phyloP scores from a whole-genome alignment of 1,140 invertebrate genomes.

The Heterodera carotae region DNA sequence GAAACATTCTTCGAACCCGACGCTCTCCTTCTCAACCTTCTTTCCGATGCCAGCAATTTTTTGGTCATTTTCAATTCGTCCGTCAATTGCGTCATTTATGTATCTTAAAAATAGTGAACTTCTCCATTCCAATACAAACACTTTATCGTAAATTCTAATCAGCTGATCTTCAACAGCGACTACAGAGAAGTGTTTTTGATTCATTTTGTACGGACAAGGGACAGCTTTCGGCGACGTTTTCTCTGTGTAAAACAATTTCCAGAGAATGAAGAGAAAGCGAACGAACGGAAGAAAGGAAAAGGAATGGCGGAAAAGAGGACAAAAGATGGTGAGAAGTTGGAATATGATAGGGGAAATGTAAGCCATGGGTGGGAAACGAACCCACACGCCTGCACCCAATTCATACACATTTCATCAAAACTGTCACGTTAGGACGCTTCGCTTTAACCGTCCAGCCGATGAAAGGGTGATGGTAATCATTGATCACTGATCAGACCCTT shows the following conservation, averaged over 20 bases:
- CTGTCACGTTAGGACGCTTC: too few species aligned
- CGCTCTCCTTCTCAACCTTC: slow-evolving; percentile 58
- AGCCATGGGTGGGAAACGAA: too few species aligned
- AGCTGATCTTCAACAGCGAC: slow-evolving; percentile 60
- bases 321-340: background rate
- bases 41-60: slow-evolving; percentile 62
- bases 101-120: too few species aligned
- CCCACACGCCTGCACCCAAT: too few species aligned
- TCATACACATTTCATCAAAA: too few species aligned
- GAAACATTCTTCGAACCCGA: slow-evolving; percentile 64
- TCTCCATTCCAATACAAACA: background rate
- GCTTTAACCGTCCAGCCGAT: too few species aligned
- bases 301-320: background rate
- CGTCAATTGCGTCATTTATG: slow-evolving; percentile 62
- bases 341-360: too few species aligned
- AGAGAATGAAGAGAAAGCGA: background rate
- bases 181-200: slow-evolving; percentile 60
- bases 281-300: slow-evolving; percentile 13
- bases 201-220: slow-evolving; percentile 23
- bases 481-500: too few species aligned
- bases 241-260: background rate
- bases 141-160: background rate
- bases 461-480: too few species aligned
- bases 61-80: slow-evolving; percentile 62
- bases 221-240: background rate